phyloP scores from a whole-genome alignment of 2,797 vertebrate species.

The Hypotaenidia philippensis region DNA sequence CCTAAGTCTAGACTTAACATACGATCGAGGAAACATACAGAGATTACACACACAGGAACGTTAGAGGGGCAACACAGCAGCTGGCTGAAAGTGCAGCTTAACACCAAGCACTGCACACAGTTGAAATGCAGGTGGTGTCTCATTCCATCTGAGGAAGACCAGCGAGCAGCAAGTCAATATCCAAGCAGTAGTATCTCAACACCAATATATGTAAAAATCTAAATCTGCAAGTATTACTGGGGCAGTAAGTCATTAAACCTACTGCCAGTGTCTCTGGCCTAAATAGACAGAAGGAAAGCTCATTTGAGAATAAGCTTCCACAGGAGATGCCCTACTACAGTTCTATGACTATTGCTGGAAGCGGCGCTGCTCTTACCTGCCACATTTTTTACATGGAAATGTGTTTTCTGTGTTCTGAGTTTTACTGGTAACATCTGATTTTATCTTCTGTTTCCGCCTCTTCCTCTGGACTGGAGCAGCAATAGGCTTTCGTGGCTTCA shows the following conservation, averaged over 20 bases:
- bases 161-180: background rate
- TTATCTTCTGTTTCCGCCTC: slow-evolving; percentile 75
- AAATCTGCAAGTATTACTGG: background rate
- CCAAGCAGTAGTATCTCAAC: background rate
- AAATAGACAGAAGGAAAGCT: background rate
- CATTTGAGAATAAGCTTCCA: background rate
- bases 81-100: background rate
- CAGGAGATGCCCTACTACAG: background rate
- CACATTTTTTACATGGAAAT: slow-evolving; percentile 99
- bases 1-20: background rate
- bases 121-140: background rate
- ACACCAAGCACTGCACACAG: background rate
- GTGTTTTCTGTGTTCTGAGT: slow-evolving; percentile 87
- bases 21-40: background rate
- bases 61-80: background rate
- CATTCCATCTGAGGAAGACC: background rate
- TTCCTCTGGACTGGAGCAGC: slow-evolving; percentile 77
- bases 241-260: background rate
- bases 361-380: slow-evolving; percentile 86
- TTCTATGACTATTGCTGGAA: background rate
- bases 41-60: background rate
- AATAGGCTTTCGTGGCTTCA: slow-evolving; percentile 78
- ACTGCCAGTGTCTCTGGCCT: background rate
- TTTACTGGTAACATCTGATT: slow-evolving; percentile 80
- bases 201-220: background rate